Evolutionary conservation across 2,888 invertebrate genomes (phyloP), one percentile per base, ranked within the genome.

Genomic region (Campoplex capitator): DNA sequence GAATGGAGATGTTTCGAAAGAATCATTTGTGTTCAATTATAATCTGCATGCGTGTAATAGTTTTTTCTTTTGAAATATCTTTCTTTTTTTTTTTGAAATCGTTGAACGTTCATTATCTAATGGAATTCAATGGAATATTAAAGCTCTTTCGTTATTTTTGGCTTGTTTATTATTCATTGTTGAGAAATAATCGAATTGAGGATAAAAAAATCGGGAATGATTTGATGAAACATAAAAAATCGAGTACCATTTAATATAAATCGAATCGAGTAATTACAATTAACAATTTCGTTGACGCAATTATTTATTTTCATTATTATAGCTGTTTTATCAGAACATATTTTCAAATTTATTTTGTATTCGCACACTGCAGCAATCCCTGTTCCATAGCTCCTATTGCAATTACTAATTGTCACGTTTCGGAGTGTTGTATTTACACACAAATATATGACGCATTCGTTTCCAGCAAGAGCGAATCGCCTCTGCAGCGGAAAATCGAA

Each of bases 361-460:
- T 65, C 18, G 42, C 32, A 3, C n/a, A 45, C 32, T 45, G 28
- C 8, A 38, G 28, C 8, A 38, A 11, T 74, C 54, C 11, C 54
- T 32, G 18, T 32, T 74, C 56, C 62, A 70, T 74, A 18, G 48
- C 48, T 56, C 35, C 74, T 28, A 74, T 84, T 84, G 74, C 38
- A 68, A 75, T 75, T 75, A 70, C 62, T 75, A 84, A 84, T 84
- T 80, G 79, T 70, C 80, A 56, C 65, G 65, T 48, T 76, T 56
- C 74, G 13, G 23, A 28, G 23, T 38, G 32, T 32, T 48, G 48
- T 76, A 45, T 48, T 16, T 76, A n/a, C 32, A 48, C 48, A 32
- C 45, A 51, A n/a, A 38, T 65, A 65, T 65, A 65, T 76, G 65
- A 76, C 38, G 35, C 54, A 38, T 54, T 51, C 32, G 54, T 71